Conservation (phyloP, 2,797 vertebrate genomes). For the Clarias pachynema region DNA sequence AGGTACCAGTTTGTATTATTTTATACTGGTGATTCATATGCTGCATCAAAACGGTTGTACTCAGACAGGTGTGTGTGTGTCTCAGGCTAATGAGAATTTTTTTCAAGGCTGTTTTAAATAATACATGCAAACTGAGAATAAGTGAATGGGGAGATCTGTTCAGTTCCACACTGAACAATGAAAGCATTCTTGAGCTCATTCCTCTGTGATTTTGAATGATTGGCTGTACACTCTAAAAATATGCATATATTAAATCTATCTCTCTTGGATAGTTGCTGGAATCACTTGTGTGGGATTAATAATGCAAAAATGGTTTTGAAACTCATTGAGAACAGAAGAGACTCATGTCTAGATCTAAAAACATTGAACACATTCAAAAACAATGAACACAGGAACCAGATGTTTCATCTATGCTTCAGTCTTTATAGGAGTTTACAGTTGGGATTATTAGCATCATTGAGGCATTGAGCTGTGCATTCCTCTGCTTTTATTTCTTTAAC, state of each 20-base stretch:
- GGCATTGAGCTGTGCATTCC: neutral
- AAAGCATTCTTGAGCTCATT: neutral
- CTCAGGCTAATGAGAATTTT: neutral
- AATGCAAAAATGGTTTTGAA: neutral
- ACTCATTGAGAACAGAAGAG: neutral
- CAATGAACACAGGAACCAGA: neutral
- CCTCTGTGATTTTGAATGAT: neutral
- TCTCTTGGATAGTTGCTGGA: neutral
- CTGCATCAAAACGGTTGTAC: conserved; percentile 27
- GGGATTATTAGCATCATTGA: neutral
- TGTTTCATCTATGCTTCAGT: neutral
- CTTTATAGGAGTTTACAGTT: neutral
- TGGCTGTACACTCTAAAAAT: neutral
- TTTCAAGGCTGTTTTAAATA: neutral
- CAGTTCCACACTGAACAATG: neutral
- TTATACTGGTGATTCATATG: conserved; percentile 18
- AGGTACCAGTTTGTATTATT: conserved; percentile 33
- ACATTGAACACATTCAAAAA: neutral
- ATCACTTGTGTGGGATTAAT: neutral
- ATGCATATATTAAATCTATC: neutral
- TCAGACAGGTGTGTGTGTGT: neutral
- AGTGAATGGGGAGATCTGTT: neutral
- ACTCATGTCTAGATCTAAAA: neutral
- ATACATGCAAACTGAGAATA: neutral
- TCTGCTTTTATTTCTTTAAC: conserved; percentile 15